A percentile compares a stretch with the other conserved stretches of the same genome.
These are phyloP conservation scores for Leptopterna dolabrata DNA, from an alignment of 2,888 invertebrate species.

Conservation along the genomic window DNA sequence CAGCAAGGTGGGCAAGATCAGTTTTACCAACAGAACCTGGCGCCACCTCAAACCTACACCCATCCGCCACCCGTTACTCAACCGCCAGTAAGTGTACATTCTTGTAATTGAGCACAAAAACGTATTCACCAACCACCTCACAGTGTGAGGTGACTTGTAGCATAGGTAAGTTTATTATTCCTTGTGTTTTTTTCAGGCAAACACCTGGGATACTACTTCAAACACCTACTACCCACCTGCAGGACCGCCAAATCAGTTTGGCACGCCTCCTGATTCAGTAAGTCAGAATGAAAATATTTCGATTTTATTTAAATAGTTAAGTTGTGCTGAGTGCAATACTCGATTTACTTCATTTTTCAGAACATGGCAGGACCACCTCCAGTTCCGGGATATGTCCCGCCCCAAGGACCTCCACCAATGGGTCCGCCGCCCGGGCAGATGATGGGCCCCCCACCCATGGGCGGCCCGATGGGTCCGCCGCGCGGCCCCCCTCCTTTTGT, in stretches of 20 bases:
- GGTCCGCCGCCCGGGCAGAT: neutral
- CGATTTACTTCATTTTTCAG: no score
- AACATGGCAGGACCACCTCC: neutral
- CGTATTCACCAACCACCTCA: no score
- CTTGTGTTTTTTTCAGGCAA: conserved; percentile 10
- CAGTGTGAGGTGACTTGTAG: no score
- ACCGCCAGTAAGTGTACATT: neutral
- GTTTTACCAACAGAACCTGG: conserved; percentile 12
- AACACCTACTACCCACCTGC: conserved; percentile 18
- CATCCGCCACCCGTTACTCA: conserved; percentile 5
- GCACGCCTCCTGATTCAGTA: neutral
- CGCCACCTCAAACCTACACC: conserved; percentile 12
- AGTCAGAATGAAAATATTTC: no score
- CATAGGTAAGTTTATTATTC: no score
- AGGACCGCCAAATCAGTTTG: conserved; percentile 9
- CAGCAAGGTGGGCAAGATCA: neutral
- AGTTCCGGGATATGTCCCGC: neutral
- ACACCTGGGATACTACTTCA: conserved; percentile 18
- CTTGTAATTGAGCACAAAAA: neutral
- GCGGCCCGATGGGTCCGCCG: neutral
- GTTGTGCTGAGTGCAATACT: no score
- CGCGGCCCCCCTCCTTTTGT: neutral
- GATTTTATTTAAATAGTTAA: no score
- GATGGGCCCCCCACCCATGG: conserved; percentile 27
- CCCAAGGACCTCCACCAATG: conserved; percentile 11